Evolutionary conservation across 2,113 vertebrate species (phyloP), one percentile per base, ranked within the genome.

Genomic region (Oplegnathus fasciatus): DNA sequence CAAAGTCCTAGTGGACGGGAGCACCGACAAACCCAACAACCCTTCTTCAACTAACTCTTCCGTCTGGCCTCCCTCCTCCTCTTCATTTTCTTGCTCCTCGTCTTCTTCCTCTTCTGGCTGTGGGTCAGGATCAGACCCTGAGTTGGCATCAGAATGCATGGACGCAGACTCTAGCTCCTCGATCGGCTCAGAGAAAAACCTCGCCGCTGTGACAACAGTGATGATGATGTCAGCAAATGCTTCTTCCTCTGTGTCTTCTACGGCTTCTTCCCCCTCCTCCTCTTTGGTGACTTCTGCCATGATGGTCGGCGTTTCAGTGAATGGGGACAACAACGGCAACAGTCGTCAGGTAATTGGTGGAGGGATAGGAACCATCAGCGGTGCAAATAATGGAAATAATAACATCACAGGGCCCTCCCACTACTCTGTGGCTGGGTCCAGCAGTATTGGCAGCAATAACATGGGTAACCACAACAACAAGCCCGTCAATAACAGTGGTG

Each of bases 141-240:
- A 99, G 95, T 91, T 97, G 92, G 95, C 97, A 84, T 97, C 97
- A 96, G 97, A 98, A 98, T 98, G 97, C 96, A 95, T 97, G 96
- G 98, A 98, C 80, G 96, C 97, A 95, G 98, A 99, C 94, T 98
- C 97, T 93, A 96, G 96, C 94, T 97, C 96, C 83, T 97, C 96
- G 91, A 95, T 97, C 32, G 97, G 97, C 86, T 97, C 97, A 5
- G 97, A 99, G 94, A 97, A 96, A 91, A 97, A 97, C 96, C 96
- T 97, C 40, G 90, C 95, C 30, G 92, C 95, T 86, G 97, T 96
- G 93, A 96, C 94, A 92, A 94, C 95, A 73, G 95, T 76, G 94
- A 96, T 93, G 95, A 96, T 93, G 97, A 97, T 89, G 66, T 92
- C 95, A 89, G 93, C 93, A 82, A 94, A 93, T 81, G 81, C 91